A percentile compares a stretch with the other conserved stretches of the same genome.
Conservation (phyloP, 2,113 vertebrate species). For the Salminus brasiliensis region DNA sequence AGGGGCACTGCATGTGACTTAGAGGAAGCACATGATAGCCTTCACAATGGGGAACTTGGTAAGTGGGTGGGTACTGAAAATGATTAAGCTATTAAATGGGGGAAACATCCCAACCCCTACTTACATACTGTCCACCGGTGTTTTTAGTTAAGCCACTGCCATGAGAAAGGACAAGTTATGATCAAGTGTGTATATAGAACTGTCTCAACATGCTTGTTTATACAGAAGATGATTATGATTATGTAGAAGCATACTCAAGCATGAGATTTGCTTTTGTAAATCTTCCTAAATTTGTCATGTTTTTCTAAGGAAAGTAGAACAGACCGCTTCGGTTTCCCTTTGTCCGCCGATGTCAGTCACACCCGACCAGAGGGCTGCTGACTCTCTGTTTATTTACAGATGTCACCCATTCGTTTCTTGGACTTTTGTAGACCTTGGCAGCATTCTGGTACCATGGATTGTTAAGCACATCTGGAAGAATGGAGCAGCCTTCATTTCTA, state of each 20-base stretch:
- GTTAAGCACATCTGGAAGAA: background rate
- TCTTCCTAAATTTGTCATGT: slow-evolving; percentile 14
- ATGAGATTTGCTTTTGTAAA: slow-evolving; percentile 9
- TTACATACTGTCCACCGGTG: too few relatives aligned
- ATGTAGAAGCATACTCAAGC: background rate
- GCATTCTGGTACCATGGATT: background rate
- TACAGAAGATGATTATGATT: too few relatives aligned
- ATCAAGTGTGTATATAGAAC: too few relatives aligned
- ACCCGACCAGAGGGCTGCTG: background rate
- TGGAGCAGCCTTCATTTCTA: background rate
- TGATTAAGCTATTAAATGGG: too few relatives aligned
- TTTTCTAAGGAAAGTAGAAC: background rate
- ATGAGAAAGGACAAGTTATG: too few relatives aligned
- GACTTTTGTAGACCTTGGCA: background rate
- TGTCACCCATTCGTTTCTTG: slow-evolving; percentile 4
- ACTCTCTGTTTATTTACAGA: slow-evolving; percentile 34
- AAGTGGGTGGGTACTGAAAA: too few relatives aligned
- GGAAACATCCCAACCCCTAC: too few relatives aligned
- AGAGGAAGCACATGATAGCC: too few relatives aligned
- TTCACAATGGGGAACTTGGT: too few relatives aligned
- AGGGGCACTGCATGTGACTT: too few relatives aligned
- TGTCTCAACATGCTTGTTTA: too few relatives aligned
- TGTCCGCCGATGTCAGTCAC: slow-evolving; percentile 4
- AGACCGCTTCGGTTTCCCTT: slow-evolving; percentile 34
- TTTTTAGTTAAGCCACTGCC: too few relatives aligned